These are phyloP conservation scores for Synaphobranchus kaupii DNA, from an alignment of 2,797 vertebrate species.

Conservation along the genomic window DNA sequence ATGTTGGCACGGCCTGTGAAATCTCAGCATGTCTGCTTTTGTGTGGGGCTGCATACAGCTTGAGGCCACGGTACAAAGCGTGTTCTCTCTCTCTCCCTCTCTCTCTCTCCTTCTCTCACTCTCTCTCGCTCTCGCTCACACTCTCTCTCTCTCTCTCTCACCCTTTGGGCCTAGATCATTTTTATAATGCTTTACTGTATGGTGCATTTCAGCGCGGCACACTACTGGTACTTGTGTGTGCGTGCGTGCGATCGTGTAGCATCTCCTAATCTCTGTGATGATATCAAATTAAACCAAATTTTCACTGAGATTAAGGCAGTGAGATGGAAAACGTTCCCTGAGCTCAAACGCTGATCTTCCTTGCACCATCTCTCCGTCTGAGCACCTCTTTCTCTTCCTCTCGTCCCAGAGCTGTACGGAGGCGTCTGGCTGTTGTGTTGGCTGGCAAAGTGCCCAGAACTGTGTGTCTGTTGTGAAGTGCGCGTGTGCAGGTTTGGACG, in stretches of 20 bases:
- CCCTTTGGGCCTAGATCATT: neutral
- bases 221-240: neutral
- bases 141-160: neutral
- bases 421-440: slow-evolving; percentile 68
- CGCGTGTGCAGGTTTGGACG: slow-evolving; percentile 41
- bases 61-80: slow-evolving; percentile 30
- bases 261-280: neutral
- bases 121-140: neutral
- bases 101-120: neutral
- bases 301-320: neutral
- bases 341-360: slow-evolving; percentile 35
- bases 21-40: slow-evolving; percentile 34
- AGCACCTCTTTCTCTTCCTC: slow-evolving; percentile 45
- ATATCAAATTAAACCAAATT: slow-evolving; percentile 9
- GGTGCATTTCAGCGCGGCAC: neutral
- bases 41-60: slow-evolving; percentile 25
- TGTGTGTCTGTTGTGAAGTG: slow-evolving; percentile 50
- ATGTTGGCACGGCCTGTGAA: slow-evolving; percentile 44
- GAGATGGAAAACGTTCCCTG: slow-evolving; percentile 22
- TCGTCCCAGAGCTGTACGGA: slow-evolving; percentile 68
- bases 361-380: slow-evolving; percentile 50
- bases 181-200: neutral
- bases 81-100: neutral
- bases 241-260: neutral
- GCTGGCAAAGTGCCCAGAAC: slow-evolving; percentile 68